Evolutionary conservation across 2,888 invertebrate species (phyloP).

Genomic region (Auanema sp.): DNA sequence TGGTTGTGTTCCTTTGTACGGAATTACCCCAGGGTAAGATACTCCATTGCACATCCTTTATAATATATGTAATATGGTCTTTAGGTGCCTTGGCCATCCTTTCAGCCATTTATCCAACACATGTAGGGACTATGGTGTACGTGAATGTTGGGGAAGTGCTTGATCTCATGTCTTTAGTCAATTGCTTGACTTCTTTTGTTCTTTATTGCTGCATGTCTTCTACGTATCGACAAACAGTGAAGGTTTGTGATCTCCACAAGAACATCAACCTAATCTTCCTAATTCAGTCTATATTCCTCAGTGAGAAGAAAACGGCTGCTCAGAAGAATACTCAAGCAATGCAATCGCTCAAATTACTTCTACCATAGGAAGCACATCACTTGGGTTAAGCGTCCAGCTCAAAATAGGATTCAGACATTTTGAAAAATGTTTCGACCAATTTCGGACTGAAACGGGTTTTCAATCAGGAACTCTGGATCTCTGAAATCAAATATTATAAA

Average conservation of each 20-base stretch:
- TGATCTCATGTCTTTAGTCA: slow-evolving; percentile 49
- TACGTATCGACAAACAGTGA: slow-evolving; percentile 44
- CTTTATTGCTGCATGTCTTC: slow-evolving; percentile 51
- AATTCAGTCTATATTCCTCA: not conserved
- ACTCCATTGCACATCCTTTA: not conserved
- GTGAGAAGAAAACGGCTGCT: slow-evolving; percentile 9
- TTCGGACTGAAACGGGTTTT: too few species aligned
- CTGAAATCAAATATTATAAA: too few species aligned
- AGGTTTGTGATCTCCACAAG: slow-evolving; percentile 8
- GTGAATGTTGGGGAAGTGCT: slow-evolving; percentile 52
- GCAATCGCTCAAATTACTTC: slow-evolving; percentile 20
- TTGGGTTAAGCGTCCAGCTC: too few species aligned
- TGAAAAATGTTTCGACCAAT: too few species aligned
- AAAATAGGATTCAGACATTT: too few species aligned
- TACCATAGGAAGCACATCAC: slow-evolving; percentile 9
- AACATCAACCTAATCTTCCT: not conserved
- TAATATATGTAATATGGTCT: not conserved
- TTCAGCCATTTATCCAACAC: slow-evolving; percentile 52
- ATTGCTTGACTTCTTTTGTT: slow-evolving; percentile 49
- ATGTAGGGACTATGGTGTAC: slow-evolving; percentile 50
- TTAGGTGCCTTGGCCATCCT: slow-evolving; percentile 44
- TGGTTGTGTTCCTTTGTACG: slow-evolving; percentile 49
- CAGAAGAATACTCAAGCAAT: slow-evolving; percentile 21
- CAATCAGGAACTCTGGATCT: too few species aligned
- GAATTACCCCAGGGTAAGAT: slow-evolving; percentile 49